Percentiles rank a stretch among this genome's conserved stretches.
Conservation (phyloP, 2,113 vertebrate species). For the Tichodroma muraria region DNA sequence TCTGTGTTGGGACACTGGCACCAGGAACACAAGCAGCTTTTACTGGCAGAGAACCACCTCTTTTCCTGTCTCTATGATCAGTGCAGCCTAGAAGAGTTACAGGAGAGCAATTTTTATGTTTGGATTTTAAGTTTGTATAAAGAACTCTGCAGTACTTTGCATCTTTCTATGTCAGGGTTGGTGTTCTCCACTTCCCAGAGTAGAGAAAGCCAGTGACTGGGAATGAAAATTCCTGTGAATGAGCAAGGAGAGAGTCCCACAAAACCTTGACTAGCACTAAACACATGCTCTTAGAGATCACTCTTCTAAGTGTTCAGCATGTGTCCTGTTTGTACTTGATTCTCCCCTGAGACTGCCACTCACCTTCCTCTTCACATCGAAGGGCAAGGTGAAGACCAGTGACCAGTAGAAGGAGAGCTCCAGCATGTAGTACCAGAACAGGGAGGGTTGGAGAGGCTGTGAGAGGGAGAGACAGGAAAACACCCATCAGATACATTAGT, state of each 20-base stretch:
- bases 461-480: not conserved
- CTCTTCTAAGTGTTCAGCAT: not conserved
- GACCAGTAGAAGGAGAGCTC: conserved; percentile 90
- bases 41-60: not conserved
- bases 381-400: conserved; percentile 82
- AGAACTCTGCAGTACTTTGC: not conserved
- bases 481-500: not conserved
- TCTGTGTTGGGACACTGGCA: not conserved
- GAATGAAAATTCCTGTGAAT: not conserved
- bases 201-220: not conserved
- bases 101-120: not conserved
- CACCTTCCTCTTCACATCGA: conserved; percentile 91
- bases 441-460: conserved; percentile 73
- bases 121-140: not conserved
- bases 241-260: not conserved
- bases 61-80: not conserved
- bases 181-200: not conserved
- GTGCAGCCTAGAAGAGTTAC: not conserved
- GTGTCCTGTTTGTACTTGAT: not conserved
- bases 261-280: not conserved
- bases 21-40: not conserved
- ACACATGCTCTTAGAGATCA: not conserved
- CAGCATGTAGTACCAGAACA: conserved; percentile 88
- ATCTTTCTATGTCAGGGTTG: not conserved
- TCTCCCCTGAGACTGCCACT: conserved; percentile 16